Conservation (phyloP, 2,888 invertebrate genomes). For the Yponomeuta cagnagella region DNA sequence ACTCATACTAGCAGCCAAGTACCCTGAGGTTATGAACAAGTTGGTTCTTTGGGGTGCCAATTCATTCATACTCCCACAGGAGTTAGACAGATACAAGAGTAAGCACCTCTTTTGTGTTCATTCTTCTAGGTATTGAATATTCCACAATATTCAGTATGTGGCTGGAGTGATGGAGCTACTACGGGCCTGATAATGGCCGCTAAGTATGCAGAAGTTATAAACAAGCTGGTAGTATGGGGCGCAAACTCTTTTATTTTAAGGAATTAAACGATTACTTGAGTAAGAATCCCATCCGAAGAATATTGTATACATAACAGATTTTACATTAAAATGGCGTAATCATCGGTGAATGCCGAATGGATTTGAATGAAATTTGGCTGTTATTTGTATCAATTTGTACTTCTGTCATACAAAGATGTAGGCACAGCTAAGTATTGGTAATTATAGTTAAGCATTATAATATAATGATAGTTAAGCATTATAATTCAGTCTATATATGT, state of each 20-base stretch:
- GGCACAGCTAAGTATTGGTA: too few relatives aligned
- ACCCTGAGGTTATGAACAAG: constrained; percentile 80
- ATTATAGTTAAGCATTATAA: too few relatives aligned
- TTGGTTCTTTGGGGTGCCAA: constrained; percentile 74
- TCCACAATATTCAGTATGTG: constrained; percentile 83
- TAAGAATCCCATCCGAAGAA: constrained; percentile 26
- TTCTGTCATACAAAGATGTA: too few relatives aligned
- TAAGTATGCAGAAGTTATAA: constrained; percentile 78
- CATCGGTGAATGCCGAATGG: not conserved
- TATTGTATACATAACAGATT: too few relatives aligned
- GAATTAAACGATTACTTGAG: constrained; percentile 65
- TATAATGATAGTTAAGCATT: too few relatives aligned
- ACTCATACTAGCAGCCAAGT: constrained; percentile 85
- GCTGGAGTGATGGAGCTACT: constrained; percentile 94
- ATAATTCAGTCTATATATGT: too few relatives aligned
- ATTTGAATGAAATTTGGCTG: not conserved
- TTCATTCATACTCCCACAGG: constrained; percentile 78
- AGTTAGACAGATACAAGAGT: constrained; percentile 77
- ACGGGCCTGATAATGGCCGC: constrained; percentile 86
- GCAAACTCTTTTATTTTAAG: constrained; percentile 83
- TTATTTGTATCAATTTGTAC: too few relatives aligned
- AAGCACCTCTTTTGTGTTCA: constrained; percentile 19
- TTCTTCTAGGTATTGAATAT: constrained; percentile 74
- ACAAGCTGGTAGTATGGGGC: constrained; percentile 87
- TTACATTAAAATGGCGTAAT: too few relatives aligned